phyloP scores from a whole-genome alignment of 2,888 invertebrate species.

The Aproaerema taeniolella region DNA sequence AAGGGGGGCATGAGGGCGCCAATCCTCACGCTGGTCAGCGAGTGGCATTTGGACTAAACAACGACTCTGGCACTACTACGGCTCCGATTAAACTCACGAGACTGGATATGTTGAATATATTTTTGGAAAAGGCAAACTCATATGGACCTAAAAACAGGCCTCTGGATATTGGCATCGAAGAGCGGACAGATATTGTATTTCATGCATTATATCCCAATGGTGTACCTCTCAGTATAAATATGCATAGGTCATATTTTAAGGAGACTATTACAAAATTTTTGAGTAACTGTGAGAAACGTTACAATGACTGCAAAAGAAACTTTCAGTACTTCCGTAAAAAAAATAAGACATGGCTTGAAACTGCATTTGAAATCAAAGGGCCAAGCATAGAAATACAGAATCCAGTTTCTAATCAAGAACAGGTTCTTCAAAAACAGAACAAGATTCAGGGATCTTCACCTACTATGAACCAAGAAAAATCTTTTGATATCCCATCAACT shows the following conservation, averaged over 20 bases:
- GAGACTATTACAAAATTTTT: not conserved
- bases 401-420: not conserved
- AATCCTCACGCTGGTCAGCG: too few species aligned
- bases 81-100: too few species aligned
- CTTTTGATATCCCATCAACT: not conserved
- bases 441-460: too few species aligned
- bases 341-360: not conserved
- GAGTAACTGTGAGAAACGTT: not conserved
- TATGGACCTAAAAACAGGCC: not conserved
- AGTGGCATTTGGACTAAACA: not conserved
- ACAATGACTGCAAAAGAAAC: not conserved
- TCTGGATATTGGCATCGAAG: not conserved
- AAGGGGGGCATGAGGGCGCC: slow-evolving; percentile 23
- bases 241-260: not conserved
- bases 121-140: not conserved
- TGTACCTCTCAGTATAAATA: not conserved
- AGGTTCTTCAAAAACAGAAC: not conserved
- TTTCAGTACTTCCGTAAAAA: not conserved
- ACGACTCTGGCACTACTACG: not conserved
- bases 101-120: not conserved
- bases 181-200: not conserved
- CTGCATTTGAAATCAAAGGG: not conserved
- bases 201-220: not conserved
- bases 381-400: not conserved
- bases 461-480: not conserved